phyloP scores from a whole-genome alignment of 2,888 invertebrate species.

The Quadriops clusia region DNA sequence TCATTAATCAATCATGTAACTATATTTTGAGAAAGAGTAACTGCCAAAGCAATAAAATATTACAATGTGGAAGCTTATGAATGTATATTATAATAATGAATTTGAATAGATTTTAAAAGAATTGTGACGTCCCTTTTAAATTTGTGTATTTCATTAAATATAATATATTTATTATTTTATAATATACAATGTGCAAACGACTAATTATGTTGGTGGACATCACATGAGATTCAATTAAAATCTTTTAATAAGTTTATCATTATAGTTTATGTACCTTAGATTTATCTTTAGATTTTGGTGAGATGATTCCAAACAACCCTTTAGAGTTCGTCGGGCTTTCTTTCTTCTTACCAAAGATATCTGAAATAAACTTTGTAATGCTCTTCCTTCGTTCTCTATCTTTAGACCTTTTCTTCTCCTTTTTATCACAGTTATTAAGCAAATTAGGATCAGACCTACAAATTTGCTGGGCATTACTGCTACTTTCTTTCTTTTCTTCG shows the following conservation, averaged over 20 bases:
- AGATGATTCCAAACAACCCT: slow-evolving; percentile 45
- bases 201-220: too few species aligned
- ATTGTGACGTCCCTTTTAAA: slow-evolving; percentile 2
- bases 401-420: slow-evolving; percentile 41
- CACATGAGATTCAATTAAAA: too few species aligned
- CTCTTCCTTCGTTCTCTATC: slow-evolving; percentile 66
- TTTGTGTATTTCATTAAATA: slow-evolving; percentile 8
- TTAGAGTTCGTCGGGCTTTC: slow-evolving; percentile 36
- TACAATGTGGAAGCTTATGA: too few species aligned
- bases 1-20: slow-evolving; percentile 10
- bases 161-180: too few species aligned
- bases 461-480: slow-evolving; percentile 20
- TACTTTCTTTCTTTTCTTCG: slow-evolving; percentile 7
- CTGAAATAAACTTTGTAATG: slow-evolving; percentile 73
- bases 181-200: too few species aligned
- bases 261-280: slow-evolving; percentile 42
- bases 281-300: slow-evolving; percentile 50
- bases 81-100: too few species aligned
- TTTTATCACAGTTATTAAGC: slow-evolving; percentile 27
- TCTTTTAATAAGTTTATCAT: slow-evolving; percentile 5
- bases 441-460: slow-evolving; percentile 36
- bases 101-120: too few species aligned
- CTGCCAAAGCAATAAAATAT: too few species aligned
- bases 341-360: slow-evolving; percentile 66
- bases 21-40: too few species aligned